Percentiles rank a stretch among this genome's conserved stretches.
phyloP scores from a whole-genome alignment of 2,888 invertebrate genomes.

The Antheraea yamamai region DNA sequence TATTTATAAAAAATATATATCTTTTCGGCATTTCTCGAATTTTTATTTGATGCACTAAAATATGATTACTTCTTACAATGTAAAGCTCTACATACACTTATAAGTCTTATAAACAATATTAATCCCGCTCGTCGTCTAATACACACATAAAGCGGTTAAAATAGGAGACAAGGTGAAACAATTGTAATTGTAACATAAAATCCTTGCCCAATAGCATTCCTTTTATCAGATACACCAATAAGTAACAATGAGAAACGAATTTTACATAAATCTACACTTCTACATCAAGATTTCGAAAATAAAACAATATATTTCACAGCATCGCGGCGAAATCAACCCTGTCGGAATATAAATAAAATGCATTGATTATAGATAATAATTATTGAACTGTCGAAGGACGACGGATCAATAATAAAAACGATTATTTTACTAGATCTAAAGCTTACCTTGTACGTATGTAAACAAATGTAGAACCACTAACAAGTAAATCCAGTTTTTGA shows the following conservation, averaged over 20 bases:
- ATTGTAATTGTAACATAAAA: not conserved
- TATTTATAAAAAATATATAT: no score
- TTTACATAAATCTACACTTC: not conserved
- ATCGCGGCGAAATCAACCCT: not conserved
- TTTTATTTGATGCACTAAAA: no score
- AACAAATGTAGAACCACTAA: slow-evolving; percentile 74
- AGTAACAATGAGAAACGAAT: not conserved
- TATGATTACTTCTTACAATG: no score
- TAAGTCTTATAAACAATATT: no score
- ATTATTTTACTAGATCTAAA: slow-evolving; percentile 68
- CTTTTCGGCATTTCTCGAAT: no score
- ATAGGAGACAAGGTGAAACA: not conserved
- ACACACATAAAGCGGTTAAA: not conserved
- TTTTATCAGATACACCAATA: not conserved
- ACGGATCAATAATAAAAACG: slow-evolving; percentile 66
- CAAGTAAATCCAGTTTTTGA: slow-evolving; percentile 79
- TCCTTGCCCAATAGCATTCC: not conserved
- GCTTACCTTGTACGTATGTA: slow-evolving; percentile 80
- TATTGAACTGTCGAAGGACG: slow-evolving; percentile 21
- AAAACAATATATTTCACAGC: not conserved
- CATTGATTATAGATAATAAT: not conserved
- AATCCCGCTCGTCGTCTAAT: not conserved
- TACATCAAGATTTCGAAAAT: not conserved
- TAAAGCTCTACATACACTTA: no score
- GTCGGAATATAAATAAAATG: not conserved